phyloP scores from a whole-genome alignment of 2,797 vertebrate species.

The Aldrovandia affinis region DNA sequence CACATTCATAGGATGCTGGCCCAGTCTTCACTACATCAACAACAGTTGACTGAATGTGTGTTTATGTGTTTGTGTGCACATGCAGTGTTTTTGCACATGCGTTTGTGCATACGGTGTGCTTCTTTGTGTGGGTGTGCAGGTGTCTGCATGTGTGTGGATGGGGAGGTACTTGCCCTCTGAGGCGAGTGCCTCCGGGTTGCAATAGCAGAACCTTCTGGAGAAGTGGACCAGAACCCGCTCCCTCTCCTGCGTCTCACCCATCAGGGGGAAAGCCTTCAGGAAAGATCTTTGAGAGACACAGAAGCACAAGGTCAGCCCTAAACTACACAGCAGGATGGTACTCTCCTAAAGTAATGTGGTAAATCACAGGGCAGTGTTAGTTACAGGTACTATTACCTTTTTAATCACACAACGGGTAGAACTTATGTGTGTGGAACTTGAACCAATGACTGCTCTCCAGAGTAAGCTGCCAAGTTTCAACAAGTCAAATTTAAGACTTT shows the following conservation, averaged over 20 bases:
- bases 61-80: too few species aligned
- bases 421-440: too few species aligned
- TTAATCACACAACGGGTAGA: too few species aligned
- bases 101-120: not conserved
- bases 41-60: not conserved
- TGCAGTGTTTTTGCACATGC: not conserved
- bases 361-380: not conserved
- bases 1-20: not conserved
- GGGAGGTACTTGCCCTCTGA: slow-evolving; percentile 78
- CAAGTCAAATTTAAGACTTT: too few species aligned
- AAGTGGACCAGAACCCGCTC: slow-evolving; percentile 93
- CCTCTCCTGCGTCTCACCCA: slow-evolving; percentile 97
- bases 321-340: not conserved
- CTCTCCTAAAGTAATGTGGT: not conserved
- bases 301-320: not conserved
- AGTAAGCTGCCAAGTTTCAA: too few species aligned
- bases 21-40: not conserved
- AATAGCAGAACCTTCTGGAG: slow-evolving; percentile 89
- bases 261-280: slow-evolving; percentile 91
- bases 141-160: not conserved
- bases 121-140: not conserved
- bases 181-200: slow-evolving; percentile 84
- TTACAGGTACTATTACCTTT: not conserved
- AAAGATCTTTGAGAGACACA: slow-evolving; percentile 78
- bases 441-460: too few species aligned